These are phyloP conservation scores for Acanthosoma haemorrhoidale DNA, from an alignment of 2,888 invertebrate species.

Conservation along the genomic window DNA sequence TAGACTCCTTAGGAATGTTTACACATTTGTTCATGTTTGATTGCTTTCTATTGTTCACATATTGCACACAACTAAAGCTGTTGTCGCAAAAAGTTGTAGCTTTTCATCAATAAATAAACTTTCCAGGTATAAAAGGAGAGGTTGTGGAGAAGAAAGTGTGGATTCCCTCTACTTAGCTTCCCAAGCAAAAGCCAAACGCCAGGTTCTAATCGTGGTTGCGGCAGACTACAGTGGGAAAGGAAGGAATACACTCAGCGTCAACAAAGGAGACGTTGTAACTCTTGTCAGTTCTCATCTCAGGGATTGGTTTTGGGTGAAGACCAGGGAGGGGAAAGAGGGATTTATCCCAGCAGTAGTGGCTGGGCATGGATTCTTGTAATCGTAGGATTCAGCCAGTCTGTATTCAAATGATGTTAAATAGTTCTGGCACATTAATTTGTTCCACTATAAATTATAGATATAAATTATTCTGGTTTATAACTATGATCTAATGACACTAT, in stretches of 20 bases:
- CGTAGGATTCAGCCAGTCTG: not conserved
- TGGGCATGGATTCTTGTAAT: conserved; percentile 69
- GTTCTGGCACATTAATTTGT: not conserved
- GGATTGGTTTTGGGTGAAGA: conserved; percentile 73
- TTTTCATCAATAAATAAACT: not conserved
- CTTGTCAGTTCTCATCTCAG: conserved; percentile 54
- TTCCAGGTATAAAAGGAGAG: conserved; percentile 43
- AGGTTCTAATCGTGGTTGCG: conserved; percentile 65
- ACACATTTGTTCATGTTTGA: too few relatives aligned
- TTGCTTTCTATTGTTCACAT: too few relatives aligned
- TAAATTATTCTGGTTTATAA: not conserved
- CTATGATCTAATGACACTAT: not conserved
- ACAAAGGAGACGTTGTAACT: conserved; percentile 69
- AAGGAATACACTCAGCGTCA: conserved; percentile 57
- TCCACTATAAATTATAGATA: not conserved
- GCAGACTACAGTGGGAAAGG: conserved; percentile 60
- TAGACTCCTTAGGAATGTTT: too few relatives aligned
- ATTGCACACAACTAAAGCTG: too few relatives aligned
- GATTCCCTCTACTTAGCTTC: conserved; percentile 64
- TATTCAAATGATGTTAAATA: too few relatives aligned
- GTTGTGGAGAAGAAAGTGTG: conserved; percentile 65
- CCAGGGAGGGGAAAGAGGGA: conserved; percentile 64
- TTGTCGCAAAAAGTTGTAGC: too few relatives aligned
- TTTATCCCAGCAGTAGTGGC: conserved; percentile 73
- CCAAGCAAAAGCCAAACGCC: conserved; percentile 54